A percentile compares a stretch with the other conserved stretches of the same genome.
Evolutionary conservation across 2,797 vertebrate species (phyloP).

Genomic region (Mustela erminea): DNA sequence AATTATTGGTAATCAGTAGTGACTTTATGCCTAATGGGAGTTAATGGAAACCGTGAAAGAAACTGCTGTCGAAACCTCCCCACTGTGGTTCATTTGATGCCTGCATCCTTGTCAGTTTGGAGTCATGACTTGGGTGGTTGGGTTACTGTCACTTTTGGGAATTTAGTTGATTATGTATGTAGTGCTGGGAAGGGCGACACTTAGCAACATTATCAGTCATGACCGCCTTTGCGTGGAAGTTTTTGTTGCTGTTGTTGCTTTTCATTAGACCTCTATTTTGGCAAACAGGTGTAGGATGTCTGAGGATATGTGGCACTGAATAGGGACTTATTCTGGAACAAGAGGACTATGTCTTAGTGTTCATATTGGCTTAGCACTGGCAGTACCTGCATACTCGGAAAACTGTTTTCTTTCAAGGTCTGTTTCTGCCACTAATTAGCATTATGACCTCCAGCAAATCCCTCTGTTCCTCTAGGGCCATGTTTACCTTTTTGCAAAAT

Average conservation of each 20-base stretch:
- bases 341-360: not conserved
- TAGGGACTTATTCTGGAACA: not conserved
- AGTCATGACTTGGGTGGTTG: constrained; percentile 17
- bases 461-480: constrained; percentile 9
- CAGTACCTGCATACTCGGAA: not conserved
- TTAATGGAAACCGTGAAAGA: constrained; percentile 4
- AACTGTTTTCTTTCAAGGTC: not conserved
- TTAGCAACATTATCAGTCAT: not conserved
- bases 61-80: not conserved
- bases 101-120: not conserved
- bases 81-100: not conserved
- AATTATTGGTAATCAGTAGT: constrained; percentile 34
- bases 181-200: not conserved
- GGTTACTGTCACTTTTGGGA: not conserved
- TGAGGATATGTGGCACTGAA: constrained; percentile 9
- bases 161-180: constrained; percentile 13
- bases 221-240: not conserved
- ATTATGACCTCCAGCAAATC: not conserved
- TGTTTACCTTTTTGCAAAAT: constrained; percentile 12
- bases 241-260: constrained; percentile 17
- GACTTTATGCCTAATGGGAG: not conserved
- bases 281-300: not conserved
- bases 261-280: constrained; percentile 49
- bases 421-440: not conserved
- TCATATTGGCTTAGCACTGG: not conserved